A percentile compares a stretch with the other conserved stretches of the same genome.
These are phyloP conservation scores for Magallana gigas DNA, from an alignment of 1,140 invertebrate species.

Conservation along the genomic window DNA sequence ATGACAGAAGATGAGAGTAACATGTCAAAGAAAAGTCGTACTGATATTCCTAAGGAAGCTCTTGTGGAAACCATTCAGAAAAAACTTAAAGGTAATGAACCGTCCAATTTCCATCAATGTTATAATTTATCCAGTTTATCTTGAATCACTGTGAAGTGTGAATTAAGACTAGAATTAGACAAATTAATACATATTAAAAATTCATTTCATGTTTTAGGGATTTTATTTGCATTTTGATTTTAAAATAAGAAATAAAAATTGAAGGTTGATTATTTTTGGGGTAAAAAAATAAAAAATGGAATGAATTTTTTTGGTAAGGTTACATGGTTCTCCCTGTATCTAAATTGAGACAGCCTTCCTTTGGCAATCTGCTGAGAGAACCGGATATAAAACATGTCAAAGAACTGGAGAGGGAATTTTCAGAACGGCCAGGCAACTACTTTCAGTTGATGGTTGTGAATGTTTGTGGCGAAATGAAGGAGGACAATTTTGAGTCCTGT, in stretches of 20 bases:
- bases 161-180: no score
- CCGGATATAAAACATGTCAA: background rate
- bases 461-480: background rate
- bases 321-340: background rate
- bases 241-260: no score
- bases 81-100: background rate
- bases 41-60: background rate
- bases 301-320: background rate
- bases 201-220: no score
- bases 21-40: background rate
- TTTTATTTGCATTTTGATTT: no score
- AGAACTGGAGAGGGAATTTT: background rate
- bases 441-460: slow-evolving; percentile 6
- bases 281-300: no score
- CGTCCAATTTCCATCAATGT: background rate
- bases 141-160: background rate
- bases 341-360: background rate
- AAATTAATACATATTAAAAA: no score
- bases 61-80: background rate
- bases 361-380: background rate
- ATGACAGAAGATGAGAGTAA: background rate
- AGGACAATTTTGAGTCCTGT: background rate
- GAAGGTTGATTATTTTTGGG: no score
- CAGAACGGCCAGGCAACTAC: background rate
- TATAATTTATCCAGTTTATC: background rate